Evolutionary conservation across 1,140 invertebrate genomes (phyloP), one percentile per base, ranked within the genome.

Genomic region (Melipona quadrifasciata): DNA sequence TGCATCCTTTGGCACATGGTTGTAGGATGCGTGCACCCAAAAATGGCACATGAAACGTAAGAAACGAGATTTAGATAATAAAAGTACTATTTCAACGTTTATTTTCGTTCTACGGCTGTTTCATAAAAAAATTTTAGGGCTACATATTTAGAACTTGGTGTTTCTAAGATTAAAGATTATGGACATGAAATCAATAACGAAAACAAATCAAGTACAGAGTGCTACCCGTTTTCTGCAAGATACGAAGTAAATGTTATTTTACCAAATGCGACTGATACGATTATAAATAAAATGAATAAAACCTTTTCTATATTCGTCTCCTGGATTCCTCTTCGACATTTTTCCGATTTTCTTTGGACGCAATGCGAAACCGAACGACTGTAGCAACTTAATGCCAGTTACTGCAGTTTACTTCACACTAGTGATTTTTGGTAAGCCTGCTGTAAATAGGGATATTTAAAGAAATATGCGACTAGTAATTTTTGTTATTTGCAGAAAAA

Each of bases 221-320:
- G 58, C 67, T 68, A 21, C 76, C 61, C 47, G 65, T 75, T 16
- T 61, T 39, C 70, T 71, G 57, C 21, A 53, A 51, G 27, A 24
- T 75, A 75, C 80, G 58, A 82, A 80, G 75, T 87, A 58, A 73
- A 71, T 77, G 74, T 78, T 53, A 70, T 84, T 70, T 79, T 71
- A 76, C 65, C 55, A 73, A 77, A 68, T 70, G 58, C 80, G 82
- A 89, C 67, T 72, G 65, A 68, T 82, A 87, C 84, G 76, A 84
- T 87, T 87, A 71, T 87, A 91, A 34, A 89, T 87, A 91, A 92
- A 93, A 90, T 91, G 86, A 92, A 91, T 86, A 88, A 91, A 94
- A 95, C 94, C 94, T 95, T 95, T 95, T 94, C 91, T 94, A 87
- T 93, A 92, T 86, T 93, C 92, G 77, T 94, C 92, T 1, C 85